Evolutionary conservation across 2,113 vertebrate genomes (phyloP), one percentile per base, ranked within the genome.

Genomic region (Actinemys pallida): DNA sequence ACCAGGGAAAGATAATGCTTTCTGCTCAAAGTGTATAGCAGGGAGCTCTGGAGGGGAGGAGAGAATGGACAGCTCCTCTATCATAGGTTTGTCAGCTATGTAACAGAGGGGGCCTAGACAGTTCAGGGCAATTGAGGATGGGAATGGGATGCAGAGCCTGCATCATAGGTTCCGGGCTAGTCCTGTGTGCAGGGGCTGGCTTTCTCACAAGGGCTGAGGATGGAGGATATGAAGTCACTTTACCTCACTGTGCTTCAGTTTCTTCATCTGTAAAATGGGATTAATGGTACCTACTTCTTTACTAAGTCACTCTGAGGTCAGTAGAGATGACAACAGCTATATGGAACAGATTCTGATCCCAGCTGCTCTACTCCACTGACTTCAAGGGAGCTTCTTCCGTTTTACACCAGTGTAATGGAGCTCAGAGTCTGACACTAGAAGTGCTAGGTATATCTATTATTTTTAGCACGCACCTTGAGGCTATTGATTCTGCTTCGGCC

Each of bases 1-100:
- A 89, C 90, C 80, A 88, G 81, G 39, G 50, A 86, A 93, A 81
- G 94, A 94, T 19, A 57, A 94, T 86, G 31, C 65, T 79, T 91
- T 78, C 27, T 84, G 39, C n/a, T 93, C 92, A 85, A 84, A 83
- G 72, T 57, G 82, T 59, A 62, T 35, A 80, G 50, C 52, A 94
- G n/a, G 47, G 24, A 86, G 65, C 65, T 72, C 65, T 72, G 42
- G 47, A 83, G 2, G 24, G 31, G 5, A 49, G 31, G 78, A 92
- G 42, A 54, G 69, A 49, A 11, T 22, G 14, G 24, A 29, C 49
- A 84, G 42, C 5, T 14, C 93, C 42, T 0, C 0, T n/a, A 49
- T 11, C 11, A 50, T 8, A 81, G 82, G 27, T 29, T 0, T 0
- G 65, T 75, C 35, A n/a, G 52, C n/a, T 53, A 4, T 75, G 50